phyloP scores from a whole-genome alignment of 2,113 vertebrate species.

The Megaceryle maxima region DNA sequence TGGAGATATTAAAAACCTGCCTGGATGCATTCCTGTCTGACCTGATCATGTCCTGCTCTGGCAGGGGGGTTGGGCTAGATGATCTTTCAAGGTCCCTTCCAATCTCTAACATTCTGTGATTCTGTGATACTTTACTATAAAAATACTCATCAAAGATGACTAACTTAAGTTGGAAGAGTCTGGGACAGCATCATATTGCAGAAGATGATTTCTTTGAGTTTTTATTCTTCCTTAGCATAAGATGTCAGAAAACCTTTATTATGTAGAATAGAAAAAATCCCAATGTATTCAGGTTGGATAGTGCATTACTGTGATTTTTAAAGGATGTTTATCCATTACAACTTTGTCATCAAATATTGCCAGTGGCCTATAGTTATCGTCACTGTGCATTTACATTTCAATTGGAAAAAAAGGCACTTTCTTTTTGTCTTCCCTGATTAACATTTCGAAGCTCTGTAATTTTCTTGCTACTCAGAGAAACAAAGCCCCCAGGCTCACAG shows the following conservation, averaged over 20 bases:
- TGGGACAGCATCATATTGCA: neutral
- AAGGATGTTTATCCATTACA: slow-evolving; percentile 80
- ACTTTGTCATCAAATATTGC: slow-evolving; percentile 82
- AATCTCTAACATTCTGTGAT: too few species aligned
- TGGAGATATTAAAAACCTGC: too few species aligned
- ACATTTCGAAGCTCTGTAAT: slow-evolving; percentile 84
- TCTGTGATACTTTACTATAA: neutral
- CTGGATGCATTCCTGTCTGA: too few species aligned
- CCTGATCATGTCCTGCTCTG: too few species aligned
- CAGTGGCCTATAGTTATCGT: slow-evolving; percentile 77
- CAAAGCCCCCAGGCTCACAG: slow-evolving; percentile 78
- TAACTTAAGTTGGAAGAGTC: neutral
- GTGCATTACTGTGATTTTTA: slow-evolving; percentile 67
- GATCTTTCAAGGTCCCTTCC: too few species aligned
- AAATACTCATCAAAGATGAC: neutral
- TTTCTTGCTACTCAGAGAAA: slow-evolving; percentile 82
- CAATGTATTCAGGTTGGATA: slow-evolving; percentile 51
- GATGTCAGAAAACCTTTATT: slow-evolving; percentile 22
- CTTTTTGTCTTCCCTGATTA: slow-evolving; percentile 84
- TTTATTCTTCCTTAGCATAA: slow-evolving; percentile 8
- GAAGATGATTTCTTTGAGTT: neutral
- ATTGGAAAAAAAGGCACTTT: slow-evolving; percentile 79
- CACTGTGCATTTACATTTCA: slow-evolving; percentile 80
- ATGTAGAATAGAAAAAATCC: slow-evolving; percentile 25
- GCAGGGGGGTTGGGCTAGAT: too few species aligned